Base-by-base conservation (phyloP, 1,140 invertebrate species). In the Drosophila ogumai region DNA sequence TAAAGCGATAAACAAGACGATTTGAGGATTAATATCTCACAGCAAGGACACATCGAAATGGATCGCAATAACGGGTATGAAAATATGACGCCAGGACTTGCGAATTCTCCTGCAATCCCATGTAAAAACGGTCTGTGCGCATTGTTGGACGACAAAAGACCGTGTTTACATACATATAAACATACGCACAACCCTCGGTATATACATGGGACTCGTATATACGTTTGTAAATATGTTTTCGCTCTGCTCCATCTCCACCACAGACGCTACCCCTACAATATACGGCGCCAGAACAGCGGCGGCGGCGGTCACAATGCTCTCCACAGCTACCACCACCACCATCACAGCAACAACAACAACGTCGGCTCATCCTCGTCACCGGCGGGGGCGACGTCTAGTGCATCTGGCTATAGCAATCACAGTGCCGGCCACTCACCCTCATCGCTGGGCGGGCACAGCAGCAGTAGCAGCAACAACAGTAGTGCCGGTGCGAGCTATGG, bases 11-110 rank as follows among this genome's bases (percentile, higher is more conserved):
- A 88, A 85, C 64, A 90, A 74, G 59, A 28, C 38, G n/a, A 69
- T 12, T 68, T 55, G 8, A 22, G 15, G 22, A 67, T 31, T 40
- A 78, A 50, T 71, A 75, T 55, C 60, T 80, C 28, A 36, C 47
- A 66, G 8, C n/a, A 69, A 64, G 44, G n/a, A 44, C 47, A 49
- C 49, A 22, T 43, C 17, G 85, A 58, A 69, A 88, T 91, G 90
- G 90, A 91, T 50, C 86, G 81, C 49, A 92, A 91, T 66, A 91
- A 91, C 49, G 87, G 86, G 91, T 91, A 86, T 86, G 60, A 38
- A 38, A 72, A 19, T 31, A 22, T 17, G 17, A 32, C 6, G 1
- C 10, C 41, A 25, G 32, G 3, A 8, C 40, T 5, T 10, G 8
- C 10, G 17, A 6, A 6, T 28, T 9, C 25, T 34, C 7, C 34